A percentile compares a stretch with the other conserved stretches of the same genome.
Evolutionary conservation across 2,113 vertebrate species (phyloP).

Genomic region (Rhodinocichla rosea): DNA sequence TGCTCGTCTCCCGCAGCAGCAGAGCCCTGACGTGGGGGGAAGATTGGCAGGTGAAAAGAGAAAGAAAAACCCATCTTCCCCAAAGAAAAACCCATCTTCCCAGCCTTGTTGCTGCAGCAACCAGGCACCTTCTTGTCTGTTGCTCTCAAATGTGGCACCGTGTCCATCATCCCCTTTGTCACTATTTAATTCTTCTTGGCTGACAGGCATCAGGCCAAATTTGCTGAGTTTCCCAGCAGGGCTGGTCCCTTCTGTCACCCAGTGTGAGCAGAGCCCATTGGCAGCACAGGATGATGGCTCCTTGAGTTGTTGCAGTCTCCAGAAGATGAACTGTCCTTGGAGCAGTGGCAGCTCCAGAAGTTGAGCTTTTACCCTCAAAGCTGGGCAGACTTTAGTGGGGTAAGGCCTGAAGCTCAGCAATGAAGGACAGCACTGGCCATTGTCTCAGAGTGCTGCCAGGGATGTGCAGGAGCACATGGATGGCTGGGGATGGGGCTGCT

Average conservation of each 20-base stretch:
- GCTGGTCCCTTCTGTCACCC: not conserved
- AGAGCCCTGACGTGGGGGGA: constrained; percentile 44
- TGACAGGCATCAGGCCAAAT: not conserved
- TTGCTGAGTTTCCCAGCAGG: not conserved
- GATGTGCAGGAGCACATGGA: not conserved
- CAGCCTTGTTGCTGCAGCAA: constrained; percentile 67
- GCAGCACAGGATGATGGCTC: not conserved
- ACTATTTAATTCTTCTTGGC: not conserved
- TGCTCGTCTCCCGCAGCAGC: constrained; percentile 36
- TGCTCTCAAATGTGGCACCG: not conserved
- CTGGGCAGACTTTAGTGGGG: not conserved
- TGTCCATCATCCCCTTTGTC: not conserved
- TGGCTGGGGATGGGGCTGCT: not conserved
- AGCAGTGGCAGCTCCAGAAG: not conserved
- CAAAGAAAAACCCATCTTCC: constrained; percentile 38
- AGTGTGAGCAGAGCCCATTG: not conserved
- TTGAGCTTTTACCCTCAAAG: not conserved
- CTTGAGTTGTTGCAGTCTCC: not conserved
- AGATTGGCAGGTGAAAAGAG: constrained; percentile 72
- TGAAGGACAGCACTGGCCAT: not conserved
- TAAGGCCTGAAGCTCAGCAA: not conserved
- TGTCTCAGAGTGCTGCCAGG: not conserved
- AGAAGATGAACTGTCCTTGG: not conserved
- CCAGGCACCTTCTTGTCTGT: constrained; percentile 26
- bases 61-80: constrained; percentile 27